Base-by-base conservation (phyloP, 2,113 vertebrate species). In the Lonchura striata region DNA sequence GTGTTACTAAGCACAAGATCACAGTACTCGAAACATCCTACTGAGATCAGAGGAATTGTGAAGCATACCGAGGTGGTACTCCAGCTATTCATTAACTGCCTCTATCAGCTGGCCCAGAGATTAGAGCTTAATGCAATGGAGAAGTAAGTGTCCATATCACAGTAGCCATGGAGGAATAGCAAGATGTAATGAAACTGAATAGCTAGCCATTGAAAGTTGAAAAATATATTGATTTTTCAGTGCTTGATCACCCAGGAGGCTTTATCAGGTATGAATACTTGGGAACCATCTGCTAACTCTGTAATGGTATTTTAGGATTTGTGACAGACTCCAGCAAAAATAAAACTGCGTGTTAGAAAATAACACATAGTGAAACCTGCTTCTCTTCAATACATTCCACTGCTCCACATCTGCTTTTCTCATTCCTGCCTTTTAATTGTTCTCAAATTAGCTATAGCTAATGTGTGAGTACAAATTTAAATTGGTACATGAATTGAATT, bases 141-240 rank as follows among this genome's bases (percentile, higher is more conserved):
- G 96, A 96, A 97, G 93, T 96, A 97, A 95, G 92, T 92, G 90
- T 96, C 95, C 97, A 75, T 52, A 96, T 97, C 95, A 92, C 95
- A 86, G 94, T 70, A 76, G 92, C 94, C 96, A 95, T 94, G 90
- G 97, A 97, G 97, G 94, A 98, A 96, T 96, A 94, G 28, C 46
- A 15, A 97, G 94, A 96, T 94, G 91, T 94, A 95, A 97, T 96
- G 96, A 96, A 98, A 97, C 97, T 91, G 95, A 97, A 96, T 96
- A 88, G 30, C 89, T 60, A 71, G 76, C 95, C 96, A 90, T 96
- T 92, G 97, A 96, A 97, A 97, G 96, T 97, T 92, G 97, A 95
- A 97, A 98, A 96, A 72, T 69, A 94, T 97, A 97, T 97, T 96
- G 97, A 97, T 98, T 97, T 98, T 97, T 97, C 92, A 82, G 92